Evolutionary conservation across 1,140 invertebrate species (phyloP).

Genomic region (Nephotettix cincticeps): DNA sequence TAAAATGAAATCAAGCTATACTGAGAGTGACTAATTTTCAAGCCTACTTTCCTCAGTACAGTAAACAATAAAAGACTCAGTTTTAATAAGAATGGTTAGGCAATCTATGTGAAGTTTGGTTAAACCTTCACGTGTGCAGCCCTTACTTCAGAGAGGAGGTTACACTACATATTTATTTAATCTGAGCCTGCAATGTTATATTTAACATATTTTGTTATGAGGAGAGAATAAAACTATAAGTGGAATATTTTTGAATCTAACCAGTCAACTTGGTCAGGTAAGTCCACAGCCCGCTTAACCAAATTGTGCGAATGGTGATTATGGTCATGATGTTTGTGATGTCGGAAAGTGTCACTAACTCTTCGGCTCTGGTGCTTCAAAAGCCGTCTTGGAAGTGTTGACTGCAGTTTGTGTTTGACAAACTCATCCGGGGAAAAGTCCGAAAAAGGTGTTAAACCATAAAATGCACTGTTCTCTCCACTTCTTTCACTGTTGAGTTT

Average conservation of each 20-base stretch:
- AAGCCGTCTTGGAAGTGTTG: slow-evolving; percentile 39
- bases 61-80: too few relatives aligned
- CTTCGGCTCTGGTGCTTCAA: slow-evolving; percentile 9
- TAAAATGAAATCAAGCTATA: too few relatives aligned
- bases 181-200: too few relatives aligned
- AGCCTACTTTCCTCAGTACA: too few relatives aligned
- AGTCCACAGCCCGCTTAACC: neutral
- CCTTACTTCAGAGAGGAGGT: too few relatives aligned
- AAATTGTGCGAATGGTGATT: slow-evolving; percentile 28
- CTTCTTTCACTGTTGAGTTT: slow-evolving; percentile 57
- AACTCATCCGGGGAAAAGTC: slow-evolving; percentile 75
- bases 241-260: slow-evolving; percentile 15
- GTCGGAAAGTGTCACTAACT: slow-evolving; percentile 36
- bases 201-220: too few relatives aligned
- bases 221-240: too few relatives aligned
- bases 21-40: too few relatives aligned
- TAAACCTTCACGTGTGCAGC: too few relatives aligned
- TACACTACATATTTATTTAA: too few relatives aligned
- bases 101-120: too few relatives aligned
- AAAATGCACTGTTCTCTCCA: slow-evolving; percentile 58
- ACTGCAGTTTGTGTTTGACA: slow-evolving; percentile 51
- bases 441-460: slow-evolving; percentile 71
- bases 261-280: slow-evolving; percentile 44
- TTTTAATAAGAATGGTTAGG: too few relatives aligned
- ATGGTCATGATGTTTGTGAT: slow-evolving; percentile 38